A percentile compares a stretch with the other conserved stretches of the same genome.
These are phyloP conservation scores for Eretmocerus hayati DNA, from an alignment of 2,888 invertebrate species.

Conservation along the genomic window DNA sequence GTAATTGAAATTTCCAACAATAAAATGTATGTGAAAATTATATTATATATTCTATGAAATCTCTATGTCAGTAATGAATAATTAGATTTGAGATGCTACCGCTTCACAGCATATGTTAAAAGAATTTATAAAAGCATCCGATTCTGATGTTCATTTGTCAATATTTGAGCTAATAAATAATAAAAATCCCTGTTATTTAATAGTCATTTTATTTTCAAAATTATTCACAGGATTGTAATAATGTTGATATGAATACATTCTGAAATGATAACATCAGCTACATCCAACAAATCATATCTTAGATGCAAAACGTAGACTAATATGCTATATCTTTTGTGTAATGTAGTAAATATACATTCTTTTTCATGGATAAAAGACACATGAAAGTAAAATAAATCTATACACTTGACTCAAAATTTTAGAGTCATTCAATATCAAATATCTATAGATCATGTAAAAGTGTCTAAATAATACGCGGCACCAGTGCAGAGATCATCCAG, in stretches of 20 bases:
- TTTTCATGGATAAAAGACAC: conserved; percentile 33
- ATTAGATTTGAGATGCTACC: conserved; percentile 19
- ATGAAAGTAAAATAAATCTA: conserved; percentile 34
- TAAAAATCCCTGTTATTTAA: too few species aligned
- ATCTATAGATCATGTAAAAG: conserved; percentile 29
- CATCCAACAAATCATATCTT: conserved; percentile 26
- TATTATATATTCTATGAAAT: conserved; percentile 18
- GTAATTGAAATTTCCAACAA: conserved; percentile 18
- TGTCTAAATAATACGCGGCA: conserved; percentile 31
- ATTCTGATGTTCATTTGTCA: too few species aligned
- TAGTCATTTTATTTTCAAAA: conserved; percentile 25
- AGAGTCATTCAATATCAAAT: conserved; percentile 19
- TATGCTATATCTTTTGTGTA: conserved; percentile 19
- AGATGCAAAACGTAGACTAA: conserved; percentile 29
- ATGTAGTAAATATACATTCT: conserved; percentile 36
- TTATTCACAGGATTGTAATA: conserved; percentile 25
- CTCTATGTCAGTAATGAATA: conserved; percentile 20
- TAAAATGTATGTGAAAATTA: conserved; percentile 19
- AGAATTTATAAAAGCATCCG: too few species aligned
- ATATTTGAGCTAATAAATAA: too few species aligned
- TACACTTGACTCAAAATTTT: conserved; percentile 28
- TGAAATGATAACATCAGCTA: conserved; percentile 34
- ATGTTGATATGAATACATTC: conserved; percentile 37
- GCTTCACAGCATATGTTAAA: conserved; percentile 19
- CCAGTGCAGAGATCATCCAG: conserved; percentile 26